These are phyloP conservation scores for Cephus pulcher DNA, from an alignment of 2,888 invertebrate genomes.

Conservation along the genomic window DNA sequence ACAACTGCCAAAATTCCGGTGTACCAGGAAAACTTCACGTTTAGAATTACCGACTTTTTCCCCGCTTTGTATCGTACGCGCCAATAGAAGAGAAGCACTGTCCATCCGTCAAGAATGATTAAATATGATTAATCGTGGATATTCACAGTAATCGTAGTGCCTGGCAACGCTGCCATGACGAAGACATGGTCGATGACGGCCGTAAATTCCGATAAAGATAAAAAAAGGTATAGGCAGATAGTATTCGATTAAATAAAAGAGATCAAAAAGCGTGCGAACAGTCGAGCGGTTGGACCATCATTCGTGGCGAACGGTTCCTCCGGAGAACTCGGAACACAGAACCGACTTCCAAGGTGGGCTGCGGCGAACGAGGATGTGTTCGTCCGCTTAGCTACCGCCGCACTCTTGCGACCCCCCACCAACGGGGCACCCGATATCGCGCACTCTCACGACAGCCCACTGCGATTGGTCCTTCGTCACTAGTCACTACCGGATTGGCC, in stretches of 20 bases:
- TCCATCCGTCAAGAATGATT: background rate
- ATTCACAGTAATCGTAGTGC: background rate
- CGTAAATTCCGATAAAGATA: background rate
- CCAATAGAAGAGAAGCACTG: background rate
- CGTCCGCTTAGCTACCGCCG: constrained; percentile 56
- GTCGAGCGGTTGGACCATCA: background rate
- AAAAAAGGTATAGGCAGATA: background rate
- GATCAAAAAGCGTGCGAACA: constrained; percentile 19
- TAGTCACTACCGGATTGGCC: constrained; percentile 41
- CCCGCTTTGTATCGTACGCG: background rate
- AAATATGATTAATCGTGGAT: background rate
- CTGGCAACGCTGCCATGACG: background rate
- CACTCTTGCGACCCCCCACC: constrained; percentile 55
- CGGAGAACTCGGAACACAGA: constrained; percentile 43
- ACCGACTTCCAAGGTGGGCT: constrained; percentile 58
- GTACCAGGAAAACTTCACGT: background rate
- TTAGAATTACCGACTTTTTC: background rate
- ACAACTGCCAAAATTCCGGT: background rate
- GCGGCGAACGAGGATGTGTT: constrained; percentile 62
- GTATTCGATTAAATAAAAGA: background rate
- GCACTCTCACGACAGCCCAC: constrained; percentile 23
- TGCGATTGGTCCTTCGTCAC: constrained; percentile 28
- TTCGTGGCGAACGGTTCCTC: background rate
- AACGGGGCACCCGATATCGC: constrained; percentile 21
- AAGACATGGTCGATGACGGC: background rate